Percentiles rank a stretch among this genome's conserved stretches.
Evolutionary conservation across 2,113 vertebrate species (phyloP).

Genomic region (Todiramphus saurophagus): DNA sequence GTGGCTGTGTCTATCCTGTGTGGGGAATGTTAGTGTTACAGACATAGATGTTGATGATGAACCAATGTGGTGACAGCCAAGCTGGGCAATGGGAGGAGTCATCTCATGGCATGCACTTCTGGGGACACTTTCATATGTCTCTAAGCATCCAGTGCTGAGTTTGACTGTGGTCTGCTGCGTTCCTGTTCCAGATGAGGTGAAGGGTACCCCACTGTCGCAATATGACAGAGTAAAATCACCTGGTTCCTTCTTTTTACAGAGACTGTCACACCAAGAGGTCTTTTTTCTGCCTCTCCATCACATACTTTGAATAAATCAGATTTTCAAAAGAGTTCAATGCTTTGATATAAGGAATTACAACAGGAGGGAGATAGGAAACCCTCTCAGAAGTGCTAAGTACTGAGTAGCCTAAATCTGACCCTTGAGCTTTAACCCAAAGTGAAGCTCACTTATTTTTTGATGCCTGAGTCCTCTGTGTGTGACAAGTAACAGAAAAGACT

Average conservation of each 20-base stretch:
- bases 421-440: not conserved
- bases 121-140: not conserved
- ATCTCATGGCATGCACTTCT: not conserved
- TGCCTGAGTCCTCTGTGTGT: not conserved
- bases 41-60: not conserved
- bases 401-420: not conserved
- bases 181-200: not conserved
- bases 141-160: not conserved
- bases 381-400: not conserved
- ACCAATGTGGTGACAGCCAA: not conserved
- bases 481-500: not conserved
- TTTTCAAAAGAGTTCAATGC: not conserved
- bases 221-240: not conserved
- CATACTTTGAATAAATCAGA: constrained; percentile 9
- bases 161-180: not conserved
- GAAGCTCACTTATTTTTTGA: not conserved
- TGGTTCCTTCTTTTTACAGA: not conserved
- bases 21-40: too few relatives aligned
- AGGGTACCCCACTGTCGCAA: not conserved
- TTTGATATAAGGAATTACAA: constrained; percentile 36
- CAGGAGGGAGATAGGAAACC: not conserved
- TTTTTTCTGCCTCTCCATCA: not conserved
- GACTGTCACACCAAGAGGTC: not conserved
- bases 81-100: not conserved
- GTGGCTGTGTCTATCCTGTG: not conserved